Evolutionary conservation across 2,113 vertebrate species (phyloP).

Genomic region (Osmerus eperlanus): DNA sequence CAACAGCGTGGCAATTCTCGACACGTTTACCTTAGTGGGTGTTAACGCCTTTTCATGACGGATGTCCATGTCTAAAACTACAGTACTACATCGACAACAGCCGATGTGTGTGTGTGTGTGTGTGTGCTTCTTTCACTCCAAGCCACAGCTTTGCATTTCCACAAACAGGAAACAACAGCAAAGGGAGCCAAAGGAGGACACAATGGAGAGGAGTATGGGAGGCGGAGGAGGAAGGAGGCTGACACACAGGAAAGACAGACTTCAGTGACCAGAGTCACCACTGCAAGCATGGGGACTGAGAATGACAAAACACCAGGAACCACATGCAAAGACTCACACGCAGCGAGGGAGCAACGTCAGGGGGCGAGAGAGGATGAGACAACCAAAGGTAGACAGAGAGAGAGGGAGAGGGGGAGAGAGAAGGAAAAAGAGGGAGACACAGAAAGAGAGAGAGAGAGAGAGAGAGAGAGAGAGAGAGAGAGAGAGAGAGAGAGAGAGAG

Average conservation of each 20-base stretch:
- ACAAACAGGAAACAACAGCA: slow-evolving; percentile 39
- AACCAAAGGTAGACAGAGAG: slow-evolving; percentile 2
- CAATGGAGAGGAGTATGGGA: slow-evolving; percentile 1
- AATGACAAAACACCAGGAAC: neutral
- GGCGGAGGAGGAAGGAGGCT: slow-evolving; percentile 16
- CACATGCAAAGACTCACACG: neutral
- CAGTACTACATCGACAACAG: slow-evolving; percentile 4
- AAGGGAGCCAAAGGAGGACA: slow-evolving; percentile 16
- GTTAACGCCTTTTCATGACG: slow-evolving; percentile 7
- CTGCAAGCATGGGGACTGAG: neutral
- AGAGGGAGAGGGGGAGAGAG: neutral
- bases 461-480: neutral
- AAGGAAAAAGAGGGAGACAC: slow-evolving; percentile 43
- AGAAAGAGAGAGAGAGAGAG: slow-evolving; percentile 40
- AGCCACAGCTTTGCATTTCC: slow-evolving; percentile 26
- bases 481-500: slow-evolving; percentile 35
- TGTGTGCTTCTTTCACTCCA: neutral
- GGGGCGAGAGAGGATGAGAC: slow-evolving; percentile 4
- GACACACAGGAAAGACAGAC: slow-evolving; percentile 21
- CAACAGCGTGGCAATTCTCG: too few species aligned
- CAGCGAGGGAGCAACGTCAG: slow-evolving; percentile 8
- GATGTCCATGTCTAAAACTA: slow-evolving; percentile 5
- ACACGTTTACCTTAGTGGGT: neutral
- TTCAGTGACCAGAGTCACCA: neutral
- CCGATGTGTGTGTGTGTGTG: neutral